Evolutionary conservation across 2,888 invertebrate species (phyloP).

Genomic region (Minunthozetes semirufus): DNA sequence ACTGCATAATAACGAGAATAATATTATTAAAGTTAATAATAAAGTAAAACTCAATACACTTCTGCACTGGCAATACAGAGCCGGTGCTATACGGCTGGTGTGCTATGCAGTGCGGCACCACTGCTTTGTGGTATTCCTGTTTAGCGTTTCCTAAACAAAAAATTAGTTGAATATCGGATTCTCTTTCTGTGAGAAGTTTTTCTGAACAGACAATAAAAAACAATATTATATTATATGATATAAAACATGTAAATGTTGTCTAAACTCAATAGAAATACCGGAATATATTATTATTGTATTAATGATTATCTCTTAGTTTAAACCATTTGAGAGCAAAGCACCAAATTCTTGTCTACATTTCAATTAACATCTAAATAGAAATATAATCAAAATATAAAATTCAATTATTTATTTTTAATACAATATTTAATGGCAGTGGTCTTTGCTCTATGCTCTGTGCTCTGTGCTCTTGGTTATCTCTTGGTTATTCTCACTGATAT

Average conservation of each 20-base stretch:
- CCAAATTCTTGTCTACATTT: not conserved
- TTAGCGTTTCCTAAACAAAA: not conserved
- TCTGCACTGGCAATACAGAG: not conserved
- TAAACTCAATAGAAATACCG: not conserved
- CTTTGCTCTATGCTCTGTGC: too few species aligned
- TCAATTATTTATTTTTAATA: not conserved
- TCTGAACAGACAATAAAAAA: too few species aligned
- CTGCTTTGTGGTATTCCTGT: not conserved
- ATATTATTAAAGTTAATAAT: constrained; percentile 24
- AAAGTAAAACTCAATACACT: constrained; percentile 3
- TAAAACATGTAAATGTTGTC: not conserved
- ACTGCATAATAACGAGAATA: constrained; percentile 9
- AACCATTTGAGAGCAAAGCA: not conserved
- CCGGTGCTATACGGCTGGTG: not conserved
- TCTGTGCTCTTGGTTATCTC: too few species aligned
- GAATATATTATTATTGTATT: constrained; percentile 1
- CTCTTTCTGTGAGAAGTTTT: too few species aligned
- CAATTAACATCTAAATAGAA: not conserved
- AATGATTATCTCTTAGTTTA: not conserved
- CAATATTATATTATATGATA: too few species aligned
- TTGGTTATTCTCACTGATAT: too few species aligned
- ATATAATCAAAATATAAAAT: not conserved
- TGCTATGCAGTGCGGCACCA: not conserved
- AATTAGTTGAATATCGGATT: not conserved
- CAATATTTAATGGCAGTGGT: too few species aligned